phyloP scores from a whole-genome alignment of 2,113 vertebrate genomes.

The Crotalus horridus region DNA sequence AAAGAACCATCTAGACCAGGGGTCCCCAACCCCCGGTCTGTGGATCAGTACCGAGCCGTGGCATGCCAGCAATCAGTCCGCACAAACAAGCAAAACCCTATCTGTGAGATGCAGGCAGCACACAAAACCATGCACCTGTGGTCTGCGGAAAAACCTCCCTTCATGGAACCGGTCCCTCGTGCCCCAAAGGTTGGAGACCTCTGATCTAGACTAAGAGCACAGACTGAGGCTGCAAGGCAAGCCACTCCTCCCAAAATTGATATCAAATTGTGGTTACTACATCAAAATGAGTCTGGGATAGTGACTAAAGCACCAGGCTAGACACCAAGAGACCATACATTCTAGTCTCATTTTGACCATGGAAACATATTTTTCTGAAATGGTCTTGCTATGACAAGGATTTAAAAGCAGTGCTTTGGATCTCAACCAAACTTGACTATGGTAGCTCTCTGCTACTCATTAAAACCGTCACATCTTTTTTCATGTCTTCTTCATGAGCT shows the following conservation, averaged over 20 bases:
- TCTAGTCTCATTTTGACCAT: not conserved
- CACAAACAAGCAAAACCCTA: no score
- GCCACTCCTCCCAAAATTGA: not conserved
- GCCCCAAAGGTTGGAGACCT: no score
- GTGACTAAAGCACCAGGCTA: not conserved
- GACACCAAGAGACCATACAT: not conserved
- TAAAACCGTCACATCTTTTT: not conserved
- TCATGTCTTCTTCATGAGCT: not conserved
- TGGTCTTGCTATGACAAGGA: not conserved
- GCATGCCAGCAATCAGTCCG: no score
- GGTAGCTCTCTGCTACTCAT: not conserved
- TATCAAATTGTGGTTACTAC: not conserved
- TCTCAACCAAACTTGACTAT: not conserved
- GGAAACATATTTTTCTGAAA: not conserved
- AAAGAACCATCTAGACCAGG: not conserved
- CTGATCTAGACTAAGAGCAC: not conserved
- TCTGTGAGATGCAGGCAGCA: no score
- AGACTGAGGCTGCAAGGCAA: not conserved
- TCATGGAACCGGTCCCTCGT: no score
- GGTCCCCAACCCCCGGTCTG: no score
- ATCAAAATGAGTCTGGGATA: not conserved
- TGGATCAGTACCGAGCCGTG: no score
- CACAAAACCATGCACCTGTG: no score
- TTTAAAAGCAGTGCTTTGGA: not conserved
- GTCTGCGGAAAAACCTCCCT: no score